Conservation (phyloP, 2,113 vertebrate species). For the Brevimyrus niger region DNA sequence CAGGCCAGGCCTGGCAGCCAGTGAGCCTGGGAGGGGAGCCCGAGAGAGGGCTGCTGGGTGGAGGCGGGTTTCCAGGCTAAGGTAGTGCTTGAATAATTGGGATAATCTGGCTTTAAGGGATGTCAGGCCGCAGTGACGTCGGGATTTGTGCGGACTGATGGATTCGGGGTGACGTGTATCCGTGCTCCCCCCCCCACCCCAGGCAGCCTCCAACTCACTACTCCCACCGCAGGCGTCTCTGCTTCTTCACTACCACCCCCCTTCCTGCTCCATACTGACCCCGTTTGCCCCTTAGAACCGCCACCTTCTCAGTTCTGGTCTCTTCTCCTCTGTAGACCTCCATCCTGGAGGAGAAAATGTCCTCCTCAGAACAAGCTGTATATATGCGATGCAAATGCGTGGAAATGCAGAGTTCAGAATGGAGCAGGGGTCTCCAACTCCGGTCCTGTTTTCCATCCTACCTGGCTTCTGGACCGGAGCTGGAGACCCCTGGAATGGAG, state of each 20-base stretch:
- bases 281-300: neutral
- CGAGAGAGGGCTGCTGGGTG: neutral
- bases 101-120: constrained; percentile 68
- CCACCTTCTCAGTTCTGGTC: neutral
- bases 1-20: neutral
- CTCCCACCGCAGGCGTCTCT: neutral
- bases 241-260: neutral
- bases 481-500: neutral
- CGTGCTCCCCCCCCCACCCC: constrained; percentile 36
- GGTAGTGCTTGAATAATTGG: constrained; percentile 47
- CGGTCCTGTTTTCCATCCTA: too few species aligned
- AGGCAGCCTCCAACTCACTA: neutral
- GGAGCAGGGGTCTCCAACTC: too few species aligned
- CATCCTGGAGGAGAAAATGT: neutral
- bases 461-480: too few species aligned
- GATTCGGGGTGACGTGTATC: constrained; percentile 46
- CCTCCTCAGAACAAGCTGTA: neutral
- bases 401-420: neutral
- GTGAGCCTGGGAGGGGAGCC: neutral
- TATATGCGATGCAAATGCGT: neutral
- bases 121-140: constrained; percentile 51
- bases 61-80: constrained; percentile 29
- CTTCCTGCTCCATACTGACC: neutral
- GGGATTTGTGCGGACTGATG: constrained; percentile 55
- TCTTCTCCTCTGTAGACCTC: neutral